Evolutionary conservation across 2,888 invertebrate genomes (phyloP).

Genomic region (Busseola fusca): DNA sequence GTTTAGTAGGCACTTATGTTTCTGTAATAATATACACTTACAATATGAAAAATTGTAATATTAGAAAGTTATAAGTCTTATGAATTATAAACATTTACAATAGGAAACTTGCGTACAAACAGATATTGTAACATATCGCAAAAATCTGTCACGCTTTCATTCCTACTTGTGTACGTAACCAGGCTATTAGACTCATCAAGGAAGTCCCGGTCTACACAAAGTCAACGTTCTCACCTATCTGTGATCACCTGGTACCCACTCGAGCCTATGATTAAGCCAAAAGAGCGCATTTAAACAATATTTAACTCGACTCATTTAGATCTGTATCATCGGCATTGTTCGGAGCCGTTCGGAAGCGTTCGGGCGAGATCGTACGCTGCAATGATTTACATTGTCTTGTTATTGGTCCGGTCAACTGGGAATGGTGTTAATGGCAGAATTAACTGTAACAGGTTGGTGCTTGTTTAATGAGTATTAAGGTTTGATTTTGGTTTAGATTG

Average conservation of each 20-base stretch:
- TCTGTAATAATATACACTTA: neutral
- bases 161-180: conserved; percentile 43
- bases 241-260: conserved; percentile 59
- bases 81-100: neutral
- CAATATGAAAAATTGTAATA: neutral
- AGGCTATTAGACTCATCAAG: conserved; percentile 45
- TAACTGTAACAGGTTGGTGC: conserved; percentile 56
- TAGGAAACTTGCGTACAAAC: conserved; percentile 4
- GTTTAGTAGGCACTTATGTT: neutral
- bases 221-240: conserved; percentile 62
- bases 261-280: conserved; percentile 67
- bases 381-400: conserved; percentile 66
- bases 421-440: conserved; percentile 59
- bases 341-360: conserved; percentile 59
- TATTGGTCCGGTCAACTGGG: conserved; percentile 65
- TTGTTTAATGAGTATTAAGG: conserved; percentile 54
- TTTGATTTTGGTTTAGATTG: conserved; percentile 34
- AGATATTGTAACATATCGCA: conserved; percentile 21
- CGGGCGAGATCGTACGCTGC: conserved; percentile 59
- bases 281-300: conserved; percentile 67
- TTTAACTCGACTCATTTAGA: conserved; percentile 66
- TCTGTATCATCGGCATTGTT: conserved; percentile 61
- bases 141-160: conserved; percentile 55
- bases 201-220: conserved; percentile 43
- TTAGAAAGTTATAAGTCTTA: neutral